A percentile compares a stretch with the other conserved stretches of the same genome.
Conservation (phyloP, 2,888 invertebrate genomes). For the Sinohyriopsis cumingii region DNA sequence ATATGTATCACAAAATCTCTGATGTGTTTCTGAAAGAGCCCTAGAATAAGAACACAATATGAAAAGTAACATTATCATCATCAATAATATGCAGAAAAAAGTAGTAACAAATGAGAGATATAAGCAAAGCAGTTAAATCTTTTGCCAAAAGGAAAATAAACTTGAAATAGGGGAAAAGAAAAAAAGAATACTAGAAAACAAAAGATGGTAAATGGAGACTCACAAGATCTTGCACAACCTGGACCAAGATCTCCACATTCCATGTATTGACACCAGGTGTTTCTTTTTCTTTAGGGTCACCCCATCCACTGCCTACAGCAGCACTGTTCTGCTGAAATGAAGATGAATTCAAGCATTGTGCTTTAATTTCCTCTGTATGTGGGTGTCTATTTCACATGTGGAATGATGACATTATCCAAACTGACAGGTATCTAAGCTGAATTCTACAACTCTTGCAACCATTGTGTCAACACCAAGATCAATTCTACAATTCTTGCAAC, state of each 20-base stretch:
- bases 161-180: background rate
- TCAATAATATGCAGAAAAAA: too few relatives aligned
- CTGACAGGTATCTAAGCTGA: too few relatives aligned
- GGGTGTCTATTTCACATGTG: too few relatives aligned
- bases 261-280: conserved; percentile 78
- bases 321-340: conserved; percentile 24
- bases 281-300: conserved; percentile 67
- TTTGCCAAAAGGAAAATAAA: background rate
- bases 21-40: too few relatives aligned
- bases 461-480: too few relatives aligned
- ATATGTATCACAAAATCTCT: too few relatives aligned
- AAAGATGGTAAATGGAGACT: conserved; percentile 47
- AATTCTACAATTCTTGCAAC: too few relatives aligned
- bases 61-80: too few relatives aligned
- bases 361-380: too few relatives aligned
- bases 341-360: background rate
- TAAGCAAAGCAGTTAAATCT: background rate
- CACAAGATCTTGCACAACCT: conserved; percentile 90
- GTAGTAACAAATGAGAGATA: background rate
- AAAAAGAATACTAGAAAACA: background rate
- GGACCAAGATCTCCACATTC: conserved; percentile 95
- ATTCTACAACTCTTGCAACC: too few relatives aligned
- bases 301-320: conserved; percentile 58
- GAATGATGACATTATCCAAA: too few relatives aligned
- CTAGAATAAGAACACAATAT: too few relatives aligned